Percentiles rank a stretch among this genome's conserved stretches.
phyloP scores from a whole-genome alignment of 2,113 vertebrate species.

The Seriola quinqueradiata region DNA sequence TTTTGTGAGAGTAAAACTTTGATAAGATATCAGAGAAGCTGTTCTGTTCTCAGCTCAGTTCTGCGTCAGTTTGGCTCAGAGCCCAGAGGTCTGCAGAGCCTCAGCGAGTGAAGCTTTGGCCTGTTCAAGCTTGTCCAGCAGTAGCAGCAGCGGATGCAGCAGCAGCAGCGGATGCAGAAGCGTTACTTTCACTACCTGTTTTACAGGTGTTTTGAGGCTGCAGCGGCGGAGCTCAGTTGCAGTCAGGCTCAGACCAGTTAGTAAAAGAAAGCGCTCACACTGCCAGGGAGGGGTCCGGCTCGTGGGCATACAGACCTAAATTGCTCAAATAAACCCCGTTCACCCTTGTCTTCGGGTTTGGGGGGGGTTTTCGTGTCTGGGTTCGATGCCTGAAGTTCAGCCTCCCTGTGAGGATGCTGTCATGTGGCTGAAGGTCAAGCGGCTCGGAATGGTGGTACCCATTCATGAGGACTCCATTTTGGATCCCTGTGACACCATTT shows the following conservation, averaged over 20 bases:
- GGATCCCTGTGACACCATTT: not conserved
- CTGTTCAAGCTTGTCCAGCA: conserved; percentile 12
- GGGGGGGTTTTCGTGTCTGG: not conserved
- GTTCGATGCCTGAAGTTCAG: not conserved
- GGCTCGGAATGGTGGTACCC: not conserved
- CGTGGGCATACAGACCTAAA: conserved; percentile 34
- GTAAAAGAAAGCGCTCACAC: not conserved
- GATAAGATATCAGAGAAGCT: not conserved
- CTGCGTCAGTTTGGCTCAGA: not conserved
- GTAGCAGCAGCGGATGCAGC: not conserved
- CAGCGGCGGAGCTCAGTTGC: not conserved
- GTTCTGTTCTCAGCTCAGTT: not conserved
- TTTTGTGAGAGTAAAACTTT: not conserved
- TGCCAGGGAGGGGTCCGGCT: not conserved
- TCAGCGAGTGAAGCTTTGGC: not conserved
- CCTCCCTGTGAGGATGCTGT: not conserved
- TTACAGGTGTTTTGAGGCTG: conserved; percentile 6
- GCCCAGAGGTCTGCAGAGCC: not conserved
- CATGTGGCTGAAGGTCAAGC: no score
- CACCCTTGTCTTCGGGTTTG: not conserved
- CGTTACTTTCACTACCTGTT: not conserved
- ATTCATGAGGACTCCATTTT: not conserved
- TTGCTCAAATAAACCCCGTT: not conserved
- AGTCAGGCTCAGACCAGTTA: conserved; percentile 20
- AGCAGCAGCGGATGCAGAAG: not conserved